Conservation (phyloP, 1,140 invertebrate species). For the Chrysoperla carnea region DNA sequence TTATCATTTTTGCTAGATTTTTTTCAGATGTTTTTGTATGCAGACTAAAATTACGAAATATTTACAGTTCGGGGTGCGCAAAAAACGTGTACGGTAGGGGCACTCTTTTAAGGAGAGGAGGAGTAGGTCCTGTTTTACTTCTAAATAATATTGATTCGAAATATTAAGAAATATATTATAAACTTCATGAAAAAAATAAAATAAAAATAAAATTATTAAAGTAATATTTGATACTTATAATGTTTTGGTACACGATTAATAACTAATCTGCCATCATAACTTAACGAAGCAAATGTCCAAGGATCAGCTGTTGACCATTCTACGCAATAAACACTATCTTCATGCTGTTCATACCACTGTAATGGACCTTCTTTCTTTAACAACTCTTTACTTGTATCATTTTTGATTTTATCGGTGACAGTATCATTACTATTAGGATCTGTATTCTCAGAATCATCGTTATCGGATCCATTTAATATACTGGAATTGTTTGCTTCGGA, state of each 20-base stretch:
- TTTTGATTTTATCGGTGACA: constrained; percentile 10
- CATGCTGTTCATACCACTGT: constrained; percentile 86
- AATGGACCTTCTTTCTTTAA: constrained; percentile 52
- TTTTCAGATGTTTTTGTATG: too few species aligned
- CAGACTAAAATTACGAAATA: too few species aligned
- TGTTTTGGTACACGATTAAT: constrained; percentile 82
- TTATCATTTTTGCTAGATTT: too few species aligned
- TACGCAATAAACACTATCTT: constrained; percentile 92
- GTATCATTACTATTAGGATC: constrained; percentile 9
- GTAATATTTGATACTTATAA: constrained; percentile 78
- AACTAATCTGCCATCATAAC: constrained; percentile 87
- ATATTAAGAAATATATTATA: neutral
- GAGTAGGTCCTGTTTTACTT: too few species aligned
- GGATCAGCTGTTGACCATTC: constrained; percentile 95
- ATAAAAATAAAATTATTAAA: constrained; percentile 25
- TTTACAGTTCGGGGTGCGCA: too few species aligned
- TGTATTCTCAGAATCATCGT: constrained; percentile 20
- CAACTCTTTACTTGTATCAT: constrained; percentile 16
- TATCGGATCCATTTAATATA: constrained; percentile 26
- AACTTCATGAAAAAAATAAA: neutral
- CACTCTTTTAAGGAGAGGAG: too few species aligned
- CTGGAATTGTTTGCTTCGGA: constrained; percentile 43
- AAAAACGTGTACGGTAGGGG: too few species aligned
- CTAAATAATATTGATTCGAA: too few species aligned
- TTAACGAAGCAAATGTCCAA: constrained; percentile 95